Conservation (phyloP, 2,797 vertebrate species). For the Sebastes kiyomatsui region DNA sequence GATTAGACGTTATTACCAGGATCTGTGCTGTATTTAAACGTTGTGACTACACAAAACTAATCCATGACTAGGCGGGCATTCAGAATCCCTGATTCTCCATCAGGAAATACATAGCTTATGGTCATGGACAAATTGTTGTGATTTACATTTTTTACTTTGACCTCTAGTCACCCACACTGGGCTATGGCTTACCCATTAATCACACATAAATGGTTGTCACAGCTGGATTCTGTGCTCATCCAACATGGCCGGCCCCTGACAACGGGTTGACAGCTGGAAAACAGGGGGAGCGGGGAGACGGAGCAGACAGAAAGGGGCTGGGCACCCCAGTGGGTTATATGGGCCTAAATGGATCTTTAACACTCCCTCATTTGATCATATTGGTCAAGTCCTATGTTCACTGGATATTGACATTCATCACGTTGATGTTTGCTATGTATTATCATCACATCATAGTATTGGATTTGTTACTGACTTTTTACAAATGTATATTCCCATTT, state of each 20-base stretch:
- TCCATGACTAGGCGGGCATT: neutral
- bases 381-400: neutral
- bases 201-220: constrained; percentile 62
- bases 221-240: constrained; percentile 48
- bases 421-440: neutral
- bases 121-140: constrained; percentile 53
- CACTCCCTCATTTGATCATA: neutral
- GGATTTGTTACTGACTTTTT: neutral
- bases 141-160: constrained; percentile 50
- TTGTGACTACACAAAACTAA: neutral
- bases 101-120: neutral
- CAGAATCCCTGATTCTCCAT: neutral
- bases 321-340: neutral
- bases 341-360: neutral
- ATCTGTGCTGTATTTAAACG: neutral
- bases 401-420: neutral
- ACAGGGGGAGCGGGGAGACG: neutral
- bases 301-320: constrained; percentile 19
- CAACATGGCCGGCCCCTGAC: constrained; percentile 43
- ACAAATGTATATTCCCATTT: neutral
- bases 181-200: constrained; percentile 57
- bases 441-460: neutral
- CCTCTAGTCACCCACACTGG: constrained; percentile 21
- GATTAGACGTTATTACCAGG: neutral
- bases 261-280: constrained; percentile 31